These are phyloP conservation scores for Ectropis grisescens DNA, from an alignment of 1,140 invertebrate genomes.

Conservation along the genomic window DNA sequence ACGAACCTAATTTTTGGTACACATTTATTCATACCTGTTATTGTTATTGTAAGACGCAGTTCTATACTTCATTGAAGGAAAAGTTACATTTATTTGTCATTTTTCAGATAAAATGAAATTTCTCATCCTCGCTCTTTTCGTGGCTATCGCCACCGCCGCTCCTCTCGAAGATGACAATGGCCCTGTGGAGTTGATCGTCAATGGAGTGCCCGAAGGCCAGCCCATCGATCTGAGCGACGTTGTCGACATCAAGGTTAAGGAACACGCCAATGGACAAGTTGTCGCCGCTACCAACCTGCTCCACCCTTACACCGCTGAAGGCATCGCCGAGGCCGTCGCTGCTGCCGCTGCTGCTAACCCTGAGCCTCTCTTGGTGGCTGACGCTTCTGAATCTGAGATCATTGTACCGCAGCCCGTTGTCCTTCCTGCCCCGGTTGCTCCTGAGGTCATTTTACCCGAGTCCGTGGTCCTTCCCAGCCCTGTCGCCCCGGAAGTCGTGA, in stretches of 20 bases:
- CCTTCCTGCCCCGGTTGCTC: slow-evolving; percentile 2
- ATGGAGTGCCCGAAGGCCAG: slow-evolving; percentile 26
- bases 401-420: slow-evolving; percentile 5
- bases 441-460: slow-evolving; percentile 7
- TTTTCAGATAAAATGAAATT: slow-evolving; percentile 32
- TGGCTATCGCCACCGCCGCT: slow-evolving; percentile 22
- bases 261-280: slow-evolving; percentile 21
- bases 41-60: no score
- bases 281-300: slow-evolving; percentile 18
- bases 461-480: slow-evolving; percentile 2
- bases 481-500: slow-evolving; percentile 4
- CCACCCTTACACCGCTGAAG: slow-evolving; percentile 24
- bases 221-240: slow-evolving; percentile 27
- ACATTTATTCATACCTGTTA: no score
- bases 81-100: neutral
- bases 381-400: slow-evolving; percentile 1
- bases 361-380: no score
- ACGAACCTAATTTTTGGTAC: no score
- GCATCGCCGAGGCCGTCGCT: slow-evolving; percentile 26
- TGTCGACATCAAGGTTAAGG: slow-evolving; percentile 25
- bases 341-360: slow-evolving; percentile 9
- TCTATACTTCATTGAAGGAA: no score
- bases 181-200: slow-evolving; percentile 31
- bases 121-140: slow-evolving; percentile 30
- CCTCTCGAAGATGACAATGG: slow-evolving; percentile 14